phyloP scores from a whole-genome alignment of 2,888 invertebrate species.

The Dicranocentrus wangi region DNA sequence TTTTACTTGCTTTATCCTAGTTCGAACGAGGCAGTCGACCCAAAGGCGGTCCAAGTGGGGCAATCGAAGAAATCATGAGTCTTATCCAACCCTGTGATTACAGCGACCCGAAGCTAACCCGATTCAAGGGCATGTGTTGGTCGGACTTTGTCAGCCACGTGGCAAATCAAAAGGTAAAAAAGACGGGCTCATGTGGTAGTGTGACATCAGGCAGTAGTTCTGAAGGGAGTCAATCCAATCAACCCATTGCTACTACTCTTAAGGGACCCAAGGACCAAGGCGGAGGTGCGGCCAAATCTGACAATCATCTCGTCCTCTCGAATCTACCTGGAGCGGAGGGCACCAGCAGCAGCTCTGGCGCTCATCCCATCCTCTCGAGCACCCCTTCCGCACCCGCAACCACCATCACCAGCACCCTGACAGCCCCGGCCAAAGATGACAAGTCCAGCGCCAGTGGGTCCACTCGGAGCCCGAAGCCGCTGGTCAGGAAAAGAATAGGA shows the following conservation, averaged over 20 bases:
- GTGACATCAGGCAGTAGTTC: slow-evolving; percentile 66
- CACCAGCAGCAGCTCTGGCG: slow-evolving; percentile 24
- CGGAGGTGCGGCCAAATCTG: slow-evolving; percentile 19
- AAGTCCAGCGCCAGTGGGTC: slow-evolving; percentile 34
- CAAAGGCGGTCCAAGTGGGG: slow-evolving; percentile 76
- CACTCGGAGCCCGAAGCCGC: slow-evolving; percentile 65
- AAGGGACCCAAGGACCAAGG: slow-evolving; percentile 48
- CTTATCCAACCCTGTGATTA: slow-evolving; percentile 77
- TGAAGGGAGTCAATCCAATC: slow-evolving; percentile 62
- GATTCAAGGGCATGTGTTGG: slow-evolving; percentile 77
- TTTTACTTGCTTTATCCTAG: too few relatives aligned
- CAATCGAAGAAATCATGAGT: slow-evolving; percentile 77
- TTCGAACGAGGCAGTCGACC: slow-evolving; percentile 77
- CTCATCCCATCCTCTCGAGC: slow-evolving; percentile 27
- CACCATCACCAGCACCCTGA: slow-evolving; percentile 22
- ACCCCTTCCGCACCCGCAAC: slow-evolving; percentile 28
- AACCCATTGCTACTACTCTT: slow-evolving; percentile 49
- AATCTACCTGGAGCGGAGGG: not conserved
- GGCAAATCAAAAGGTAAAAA: slow-evolving; percentile 72
- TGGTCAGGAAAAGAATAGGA: slow-evolving; percentile 70
- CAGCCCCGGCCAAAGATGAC: slow-evolving; percentile 35
- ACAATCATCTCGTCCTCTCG: slow-evolving; percentile 18
- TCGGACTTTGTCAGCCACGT: slow-evolving; percentile 75
- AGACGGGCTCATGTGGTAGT: slow-evolving; percentile 57
- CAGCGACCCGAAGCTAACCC: slow-evolving; percentile 77